Base-by-base conservation (phyloP, 1,140 invertebrate species). In the Euwallacea fornicatus region DNA sequence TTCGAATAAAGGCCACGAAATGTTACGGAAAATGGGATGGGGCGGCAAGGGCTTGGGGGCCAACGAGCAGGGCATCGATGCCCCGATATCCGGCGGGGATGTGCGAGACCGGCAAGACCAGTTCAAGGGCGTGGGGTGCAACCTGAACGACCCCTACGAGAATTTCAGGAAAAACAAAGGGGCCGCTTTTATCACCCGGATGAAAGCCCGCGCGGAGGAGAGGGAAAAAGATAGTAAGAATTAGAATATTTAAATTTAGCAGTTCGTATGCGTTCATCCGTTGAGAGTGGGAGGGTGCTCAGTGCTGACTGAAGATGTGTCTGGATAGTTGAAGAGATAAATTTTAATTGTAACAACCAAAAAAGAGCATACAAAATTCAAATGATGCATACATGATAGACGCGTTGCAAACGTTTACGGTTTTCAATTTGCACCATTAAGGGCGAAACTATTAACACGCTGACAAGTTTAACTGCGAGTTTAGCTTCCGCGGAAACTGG, bases 11-110 rank as follows among this genome's bases (percentile, higher is more conserved):
- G 96, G 97, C 0, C 96, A 98, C 84, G 95, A 98, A 82, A 88
- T 98, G 83, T 83, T 98, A 42, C 93, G 90, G 80, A 96, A 96
- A 84, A 98, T 98, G 95, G 96, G 96, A 8, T 98, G 96, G 96
- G 84, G 86, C 71, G 86, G 87, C 53, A 86, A 88, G 67, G 97
- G 96, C 7, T 84, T 98, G 0, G 96, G 96, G 15, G 91, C 91
- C 0, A 90, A 94, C 47, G 96, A 97, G 69, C 95, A 98, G 81
- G 96, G 96, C 15, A 98, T 98, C 67, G 93, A 95, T 73, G 91
- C 95, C 74, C 96, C 96, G 0, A 96, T 98, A 72, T 91, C 92
- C 46, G 94, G 93, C 0, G 96, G 93, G 44, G 92, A 97, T 78
- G 92, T 97, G 46, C 84, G 96, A n/a, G 96, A 98, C 79, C 86